Conservation (phyloP, 1,140 invertebrate species). For the Diploscapter pachys region DNA sequence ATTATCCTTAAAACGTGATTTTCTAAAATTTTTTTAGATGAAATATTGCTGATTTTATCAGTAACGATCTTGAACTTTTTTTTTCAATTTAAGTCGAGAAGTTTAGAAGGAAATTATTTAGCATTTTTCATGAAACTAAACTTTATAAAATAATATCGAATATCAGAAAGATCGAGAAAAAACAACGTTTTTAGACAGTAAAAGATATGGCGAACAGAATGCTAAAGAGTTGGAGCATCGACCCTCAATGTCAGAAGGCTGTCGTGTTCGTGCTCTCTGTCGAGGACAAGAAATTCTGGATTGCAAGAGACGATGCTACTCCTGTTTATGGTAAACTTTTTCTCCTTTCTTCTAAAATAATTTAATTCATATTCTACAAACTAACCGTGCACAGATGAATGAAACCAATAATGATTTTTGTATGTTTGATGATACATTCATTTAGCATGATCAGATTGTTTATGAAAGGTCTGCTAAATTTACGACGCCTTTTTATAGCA, state of each 20-base stretch:
- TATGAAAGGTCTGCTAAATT: too few relatives aligned
- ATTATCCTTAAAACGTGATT: too few relatives aligned
- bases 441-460: too few relatives aligned
- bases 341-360: constrained; percentile 48
- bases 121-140: too few relatives aligned
- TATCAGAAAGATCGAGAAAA: constrained; percentile 18
- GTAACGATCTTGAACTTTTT: constrained; percentile 1
- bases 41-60: background rate
- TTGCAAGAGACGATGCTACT: constrained; percentile 49
- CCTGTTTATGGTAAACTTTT: constrained; percentile 55
- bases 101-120: background rate
- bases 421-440: too few relatives aligned
- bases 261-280: constrained; percentile 50
- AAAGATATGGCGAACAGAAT: constrained; percentile 54
- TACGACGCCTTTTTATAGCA: too few relatives aligned
- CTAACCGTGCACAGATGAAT: too few relatives aligned
- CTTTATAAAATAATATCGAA: too few relatives aligned
- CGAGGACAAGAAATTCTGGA: constrained; percentile 55
- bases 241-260: constrained; percentile 50
- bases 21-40: background rate
- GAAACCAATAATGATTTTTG: too few relatives aligned
- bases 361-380: constrained; percentile 17
- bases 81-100: background rate
- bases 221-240: constrained; percentile 46
- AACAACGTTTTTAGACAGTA: constrained; percentile 22